Percentiles rank a stretch among this genome's conserved stretches.
Conservation (phyloP, 2,113 vertebrate species). For the Myrmecobius fasciatus region DNA sequence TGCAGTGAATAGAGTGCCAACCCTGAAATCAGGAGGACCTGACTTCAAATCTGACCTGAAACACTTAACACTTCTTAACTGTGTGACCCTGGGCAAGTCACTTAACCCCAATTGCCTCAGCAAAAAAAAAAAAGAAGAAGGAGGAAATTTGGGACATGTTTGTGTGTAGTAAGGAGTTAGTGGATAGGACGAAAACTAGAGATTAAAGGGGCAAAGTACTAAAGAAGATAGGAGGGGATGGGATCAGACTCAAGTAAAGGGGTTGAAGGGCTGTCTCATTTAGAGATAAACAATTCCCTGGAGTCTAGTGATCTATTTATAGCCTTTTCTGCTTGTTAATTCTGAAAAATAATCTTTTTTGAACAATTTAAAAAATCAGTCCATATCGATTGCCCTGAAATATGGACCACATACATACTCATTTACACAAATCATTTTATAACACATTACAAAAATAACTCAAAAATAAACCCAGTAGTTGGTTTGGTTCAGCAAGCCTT, state of each 20-base stretch:
- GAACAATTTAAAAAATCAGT: background rate
- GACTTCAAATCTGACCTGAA: no score
- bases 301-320: background rate
- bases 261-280: background rate
- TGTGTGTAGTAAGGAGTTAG: background rate
- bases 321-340: background rate
- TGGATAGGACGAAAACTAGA: background rate
- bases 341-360: background rate
- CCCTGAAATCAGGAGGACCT: no score
- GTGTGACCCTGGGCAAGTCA: no score
- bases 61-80: no score
- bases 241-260: background rate
- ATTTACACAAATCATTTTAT: background rate
- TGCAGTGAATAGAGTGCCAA: no score
- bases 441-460: background rate
- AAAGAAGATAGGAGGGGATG: background rate
- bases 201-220: background rate
- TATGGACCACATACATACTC: background rate
- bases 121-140: no score
- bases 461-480: background rate
- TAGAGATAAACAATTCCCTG: background rate
- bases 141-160: background rate
- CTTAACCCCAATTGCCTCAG: no score
- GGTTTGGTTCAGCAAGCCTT: background rate
- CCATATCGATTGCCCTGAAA: background rate